These are phyloP conservation scores for Mastacembelus armatus DNA, from an alignment of 2,797 vertebrate species.

Conservation along the genomic window DNA sequence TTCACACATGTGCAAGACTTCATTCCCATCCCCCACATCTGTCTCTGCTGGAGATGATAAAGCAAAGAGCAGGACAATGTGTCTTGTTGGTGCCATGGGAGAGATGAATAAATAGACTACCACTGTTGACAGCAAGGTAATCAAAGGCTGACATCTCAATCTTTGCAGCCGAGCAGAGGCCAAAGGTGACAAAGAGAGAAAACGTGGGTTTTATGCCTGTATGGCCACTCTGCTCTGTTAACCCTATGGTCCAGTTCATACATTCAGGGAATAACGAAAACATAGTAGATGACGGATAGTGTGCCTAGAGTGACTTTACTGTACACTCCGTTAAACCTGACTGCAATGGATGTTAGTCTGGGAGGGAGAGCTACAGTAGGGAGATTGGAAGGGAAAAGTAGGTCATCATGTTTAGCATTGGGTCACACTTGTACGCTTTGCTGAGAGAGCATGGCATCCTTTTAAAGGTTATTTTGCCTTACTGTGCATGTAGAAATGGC, in stretches of 20 bases:
- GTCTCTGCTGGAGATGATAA: slow-evolving; percentile 47
- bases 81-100: slow-evolving; percentile 58
- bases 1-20: slow-evolving; percentile 57
- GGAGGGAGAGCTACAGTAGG: slow-evolving; percentile 67
- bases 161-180: slow-evolving; percentile 30
- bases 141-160: slow-evolving; percentile 59
- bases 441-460: slow-evolving; percentile 61
- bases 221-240: slow-evolving; percentile 48
- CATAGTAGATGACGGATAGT: slow-evolving; percentile 52
- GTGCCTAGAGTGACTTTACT: slow-evolving; percentile 79
- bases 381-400: slow-evolving; percentile 78
- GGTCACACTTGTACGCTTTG: slow-evolving; percentile 74
- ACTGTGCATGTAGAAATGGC: too few relatives aligned
- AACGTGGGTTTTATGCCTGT: slow-evolving; percentile 29
- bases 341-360: slow-evolving; percentile 68
- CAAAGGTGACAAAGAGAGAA: slow-evolving; percentile 15
- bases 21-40: slow-evolving; percentile 58
- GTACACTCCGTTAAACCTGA: slow-evolving; percentile 79
- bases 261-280: slow-evolving; percentile 50
- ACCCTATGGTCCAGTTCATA: slow-evolving; percentile 59
- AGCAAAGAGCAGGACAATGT: slow-evolving; percentile 57
- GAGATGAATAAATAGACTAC: slow-evolving; percentile 43
- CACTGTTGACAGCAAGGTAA: slow-evolving; percentile 42
- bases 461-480: too few relatives aligned
- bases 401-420: slow-evolving; percentile 78